These are phyloP conservation scores for Xylophagus ater DNA, from an alignment of 2,888 invertebrate species.

Conservation along the genomic window DNA sequence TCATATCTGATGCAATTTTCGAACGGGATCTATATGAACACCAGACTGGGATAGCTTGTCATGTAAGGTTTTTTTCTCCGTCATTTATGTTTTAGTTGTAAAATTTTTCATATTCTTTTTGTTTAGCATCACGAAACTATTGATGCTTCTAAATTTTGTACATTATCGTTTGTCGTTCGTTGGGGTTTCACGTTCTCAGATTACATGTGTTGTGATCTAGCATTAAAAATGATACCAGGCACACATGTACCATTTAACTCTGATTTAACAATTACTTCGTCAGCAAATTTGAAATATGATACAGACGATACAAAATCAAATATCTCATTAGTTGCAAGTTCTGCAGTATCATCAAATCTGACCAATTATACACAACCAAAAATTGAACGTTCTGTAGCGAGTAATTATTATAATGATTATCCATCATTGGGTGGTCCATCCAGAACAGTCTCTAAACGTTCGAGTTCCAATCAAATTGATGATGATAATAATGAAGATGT, in stretches of 20 bases:
- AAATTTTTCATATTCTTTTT: neutral
- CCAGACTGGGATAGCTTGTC: slow-evolving; percentile 30
- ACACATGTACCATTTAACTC: slow-evolving; percentile 35
- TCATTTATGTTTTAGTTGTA: neutral
- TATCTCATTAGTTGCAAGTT: neutral
- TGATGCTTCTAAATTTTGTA: slow-evolving; percentile 36
- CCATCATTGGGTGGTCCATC: too few relatives aligned
- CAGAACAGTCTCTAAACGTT: too few relatives aligned
- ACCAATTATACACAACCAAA: too few relatives aligned
- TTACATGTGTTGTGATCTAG: slow-evolving; percentile 38
- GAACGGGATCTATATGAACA: slow-evolving; percentile 30
- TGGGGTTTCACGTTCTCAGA: slow-evolving; percentile 41
- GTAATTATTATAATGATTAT: too few relatives aligned
- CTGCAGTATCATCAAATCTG: too few relatives aligned
- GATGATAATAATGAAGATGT: slow-evolving; percentile 4
- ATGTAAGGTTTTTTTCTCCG: slow-evolving; percentile 23
- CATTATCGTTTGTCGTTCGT: slow-evolving; percentile 37
- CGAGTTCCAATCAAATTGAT: neutral
- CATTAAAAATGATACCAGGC: slow-evolving; percentile 34
- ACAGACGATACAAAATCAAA: slow-evolving; percentile 1
- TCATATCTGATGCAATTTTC: slow-evolving; percentile 27
- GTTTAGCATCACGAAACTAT: slow-evolving; percentile 37
- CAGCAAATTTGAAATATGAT: slow-evolving; percentile 5
- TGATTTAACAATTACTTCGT: slow-evolving; percentile 10
- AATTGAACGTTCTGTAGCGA: too few relatives aligned